phyloP scores from a whole-genome alignment of 2,797 vertebrate genomes.

The Micropoecilia bifurca region DNA sequence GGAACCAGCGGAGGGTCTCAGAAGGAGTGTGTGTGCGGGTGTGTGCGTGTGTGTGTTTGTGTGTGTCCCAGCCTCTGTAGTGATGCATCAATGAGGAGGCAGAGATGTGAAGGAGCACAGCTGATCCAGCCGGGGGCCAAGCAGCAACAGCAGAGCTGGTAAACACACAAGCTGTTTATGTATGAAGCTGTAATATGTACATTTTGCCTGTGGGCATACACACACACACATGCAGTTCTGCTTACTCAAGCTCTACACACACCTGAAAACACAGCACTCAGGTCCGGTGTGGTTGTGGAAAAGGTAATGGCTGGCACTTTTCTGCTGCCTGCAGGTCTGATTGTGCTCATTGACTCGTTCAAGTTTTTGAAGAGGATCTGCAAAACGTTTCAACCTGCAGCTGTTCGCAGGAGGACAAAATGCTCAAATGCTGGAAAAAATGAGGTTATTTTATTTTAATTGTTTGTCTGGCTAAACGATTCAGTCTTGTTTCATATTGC shows the following conservation, averaged over 20 bases:
- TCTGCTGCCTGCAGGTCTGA: background rate
- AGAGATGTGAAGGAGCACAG: background rate
- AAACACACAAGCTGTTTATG: conserved; percentile 54
- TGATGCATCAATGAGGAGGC: background rate
- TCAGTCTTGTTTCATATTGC: background rate
- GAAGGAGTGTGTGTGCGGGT: background rate
- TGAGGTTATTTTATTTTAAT: background rate
- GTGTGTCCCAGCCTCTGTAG: background rate
- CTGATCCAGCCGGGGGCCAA: conserved; percentile 16
- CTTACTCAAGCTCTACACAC: conserved; percentile 25
- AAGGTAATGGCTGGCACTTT: background rate
- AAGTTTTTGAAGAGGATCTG: conserved; percentile 16
- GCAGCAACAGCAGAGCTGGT: conserved; percentile 10
- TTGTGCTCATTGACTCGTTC: background rate
- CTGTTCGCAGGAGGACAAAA: background rate
- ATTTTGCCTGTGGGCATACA: conserved; percentile 33
- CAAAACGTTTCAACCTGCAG: background rate
- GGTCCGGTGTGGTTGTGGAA: background rate
- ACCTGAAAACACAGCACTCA: background rate
- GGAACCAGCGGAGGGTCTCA: conserved; percentile 27
- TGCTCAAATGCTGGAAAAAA: background rate
- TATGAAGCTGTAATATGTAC: conserved; percentile 37
- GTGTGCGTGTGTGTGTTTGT: background rate
- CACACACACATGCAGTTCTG: conserved; percentile 15
- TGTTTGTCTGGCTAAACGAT: background rate